Conservation (phyloP, 2,797 vertebrate species). For the Sciurus vulgaris region DNA sequence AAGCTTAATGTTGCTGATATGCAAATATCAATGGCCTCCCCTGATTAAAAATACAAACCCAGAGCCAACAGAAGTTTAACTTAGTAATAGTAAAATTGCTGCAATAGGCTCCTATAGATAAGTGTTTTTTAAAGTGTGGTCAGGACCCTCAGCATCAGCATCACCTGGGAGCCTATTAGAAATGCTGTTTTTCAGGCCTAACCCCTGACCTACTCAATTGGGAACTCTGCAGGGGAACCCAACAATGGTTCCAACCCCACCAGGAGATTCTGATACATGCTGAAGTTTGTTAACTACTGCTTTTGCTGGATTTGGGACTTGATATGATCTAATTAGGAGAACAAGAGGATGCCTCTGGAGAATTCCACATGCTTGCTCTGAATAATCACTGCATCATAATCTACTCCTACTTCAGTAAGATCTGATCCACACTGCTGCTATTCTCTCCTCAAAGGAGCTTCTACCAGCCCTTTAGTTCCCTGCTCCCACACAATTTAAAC, state of each 20-base stretch:
- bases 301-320: background rate
- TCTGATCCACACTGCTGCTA: background rate
- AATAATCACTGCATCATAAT: background rate
- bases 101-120: background rate
- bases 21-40: conserved; percentile 25
- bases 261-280: background rate
- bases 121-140: background rate
- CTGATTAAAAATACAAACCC: conserved; percentile 46
- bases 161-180: background rate
- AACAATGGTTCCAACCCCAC: background rate
- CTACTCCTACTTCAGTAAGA: background rate
- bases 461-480: background rate
- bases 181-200: conserved; percentile 10
- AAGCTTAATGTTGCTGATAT: conserved; percentile 35
- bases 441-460: conserved; percentile 16
- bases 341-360: background rate
- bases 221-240: background rate
- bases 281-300: background rate
- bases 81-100: conserved; percentile 15
- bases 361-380: background rate
- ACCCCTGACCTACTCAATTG: background rate
- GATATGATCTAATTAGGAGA: background rate
- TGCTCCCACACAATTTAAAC: background rate
- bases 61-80: background rate
- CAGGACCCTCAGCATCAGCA: background rate